These are phyloP conservation scores for Papilio protenor DNA, from an alignment of 2,888 invertebrate species.

Conservation along the genomic window DNA sequence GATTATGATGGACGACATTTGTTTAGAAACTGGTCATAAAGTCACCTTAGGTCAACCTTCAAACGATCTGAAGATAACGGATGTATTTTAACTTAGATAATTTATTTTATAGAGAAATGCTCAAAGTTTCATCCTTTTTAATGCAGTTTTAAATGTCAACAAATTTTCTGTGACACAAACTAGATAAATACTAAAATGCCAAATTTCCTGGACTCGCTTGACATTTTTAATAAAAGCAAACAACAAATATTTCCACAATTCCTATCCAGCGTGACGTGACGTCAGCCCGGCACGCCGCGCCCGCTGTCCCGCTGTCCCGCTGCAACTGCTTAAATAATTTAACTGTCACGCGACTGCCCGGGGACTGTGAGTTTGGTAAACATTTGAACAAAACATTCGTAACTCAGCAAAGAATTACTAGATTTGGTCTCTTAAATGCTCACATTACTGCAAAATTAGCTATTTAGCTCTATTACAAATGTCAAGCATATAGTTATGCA, in stretches of 20 bases:
- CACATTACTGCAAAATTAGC: neutral
- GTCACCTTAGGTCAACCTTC: neutral
- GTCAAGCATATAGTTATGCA: neutral
- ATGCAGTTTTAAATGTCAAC: conserved; percentile 10
- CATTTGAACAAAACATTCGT: neutral
- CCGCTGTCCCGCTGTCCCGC: neutral
- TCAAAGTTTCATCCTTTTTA: neutral
- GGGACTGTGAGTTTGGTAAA: neutral
- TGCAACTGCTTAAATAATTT: conserved; percentile 30
- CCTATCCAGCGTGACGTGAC: neutral
- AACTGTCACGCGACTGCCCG: conserved; percentile 2
- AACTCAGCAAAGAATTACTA: neutral
- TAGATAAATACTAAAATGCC: neutral
- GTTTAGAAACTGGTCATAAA: neutral
- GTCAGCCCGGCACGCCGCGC: neutral
- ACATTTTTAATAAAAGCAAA: conserved; percentile 37
- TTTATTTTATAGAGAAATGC: neutral
- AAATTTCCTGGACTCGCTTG: conserved; percentile 3
- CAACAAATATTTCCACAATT: conserved; percentile 14
- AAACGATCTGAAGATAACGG: neutral
- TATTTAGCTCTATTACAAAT: neutral
- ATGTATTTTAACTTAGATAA: neutral
- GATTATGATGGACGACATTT: neutral
- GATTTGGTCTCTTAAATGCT: neutral
- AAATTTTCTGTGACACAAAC: neutral